phyloP scores from a whole-genome alignment of 2,888 invertebrate genomes.

The Melieria omissa region DNA sequence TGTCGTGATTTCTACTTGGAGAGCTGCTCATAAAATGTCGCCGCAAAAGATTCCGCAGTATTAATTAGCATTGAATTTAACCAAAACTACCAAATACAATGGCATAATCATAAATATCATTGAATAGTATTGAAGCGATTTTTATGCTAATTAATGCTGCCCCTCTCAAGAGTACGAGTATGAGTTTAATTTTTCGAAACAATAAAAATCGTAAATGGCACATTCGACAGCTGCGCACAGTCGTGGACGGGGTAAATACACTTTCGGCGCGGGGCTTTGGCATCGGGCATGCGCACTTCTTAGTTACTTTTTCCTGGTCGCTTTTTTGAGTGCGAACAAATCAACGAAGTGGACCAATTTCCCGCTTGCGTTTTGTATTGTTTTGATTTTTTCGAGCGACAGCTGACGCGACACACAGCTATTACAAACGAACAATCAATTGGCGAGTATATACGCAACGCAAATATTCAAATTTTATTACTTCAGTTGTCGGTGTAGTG shows the following conservation, averaged over 20 bases:
- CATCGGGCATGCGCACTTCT: no score
- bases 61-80: conserved; percentile 34
- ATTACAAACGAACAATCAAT: no score
- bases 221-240: background rate
- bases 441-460: no score
- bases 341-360: no score
- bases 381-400: no score
- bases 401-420: no score
- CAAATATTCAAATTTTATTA: no score
- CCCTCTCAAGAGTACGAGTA: background rate
- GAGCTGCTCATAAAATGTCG: background rate
- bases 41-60: background rate
- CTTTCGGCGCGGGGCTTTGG: background rate
- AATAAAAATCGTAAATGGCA: conserved; percentile 4
- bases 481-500: no score
- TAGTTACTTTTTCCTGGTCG: no score
- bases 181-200: conserved; percentile 8
- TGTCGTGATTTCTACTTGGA: conserved; percentile 3
- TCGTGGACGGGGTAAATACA: background rate
- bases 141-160: conserved; percentile 28
- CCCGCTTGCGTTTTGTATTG: no score
- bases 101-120: conserved; percentile 26
- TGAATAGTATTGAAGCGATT: conserved; percentile 24
- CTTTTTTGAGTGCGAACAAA: no score
- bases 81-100: conserved; percentile 21